Evolutionary conservation across 2,888 invertebrate genomes (phyloP), one percentile per base, ranked within the genome.

Genomic region (Serripes groenlandicus): DNA sequence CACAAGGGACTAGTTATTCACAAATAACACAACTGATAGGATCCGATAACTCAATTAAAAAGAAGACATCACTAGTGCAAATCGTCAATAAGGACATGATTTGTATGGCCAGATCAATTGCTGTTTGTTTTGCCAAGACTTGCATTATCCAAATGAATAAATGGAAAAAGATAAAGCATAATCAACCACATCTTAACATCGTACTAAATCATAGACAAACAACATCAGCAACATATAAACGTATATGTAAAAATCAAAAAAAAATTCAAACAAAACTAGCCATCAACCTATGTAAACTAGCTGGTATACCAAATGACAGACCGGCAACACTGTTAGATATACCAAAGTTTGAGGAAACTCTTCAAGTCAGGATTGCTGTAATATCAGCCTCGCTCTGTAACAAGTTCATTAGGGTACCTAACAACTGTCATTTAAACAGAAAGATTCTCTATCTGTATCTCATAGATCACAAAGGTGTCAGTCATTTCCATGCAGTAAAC

Each of bases 361-460:
- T 75, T 21, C 52, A 54, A 26, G 37, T 74, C 15, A 11, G 62
- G 30, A 79, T 79, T 49, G 37, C 69, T 11, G 79, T 75, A 15
- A 49, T 69, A 11, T 60, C 23, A 26, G 79, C 74, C 4, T 75
- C 70, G 7, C 21, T 79, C 21, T 54, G 75, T 4, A 75, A 75
- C 37, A 75, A 75, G n/a, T 68, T 68, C 26, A 66, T 75, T 11
- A 30, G 56, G n/a, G 75, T 66, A 7, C 75, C 75, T 18, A 32
- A 28, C 18, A 75, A 66, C 26, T 23, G 54, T 9, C 54, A 54
- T 23, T n/a, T 30, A 21, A 54, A 72, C 7, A 23, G 72, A 35
- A 34, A 52, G 1, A n/a, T 75, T 4, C 9, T 75, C 2, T 75
- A 75, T 28, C 56, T 72, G n/a, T 69, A 75, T 26, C 42, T 75